Conservation (phyloP, 2,797 vertebrate genomes). For the Leptodactylus fallax region DNA sequence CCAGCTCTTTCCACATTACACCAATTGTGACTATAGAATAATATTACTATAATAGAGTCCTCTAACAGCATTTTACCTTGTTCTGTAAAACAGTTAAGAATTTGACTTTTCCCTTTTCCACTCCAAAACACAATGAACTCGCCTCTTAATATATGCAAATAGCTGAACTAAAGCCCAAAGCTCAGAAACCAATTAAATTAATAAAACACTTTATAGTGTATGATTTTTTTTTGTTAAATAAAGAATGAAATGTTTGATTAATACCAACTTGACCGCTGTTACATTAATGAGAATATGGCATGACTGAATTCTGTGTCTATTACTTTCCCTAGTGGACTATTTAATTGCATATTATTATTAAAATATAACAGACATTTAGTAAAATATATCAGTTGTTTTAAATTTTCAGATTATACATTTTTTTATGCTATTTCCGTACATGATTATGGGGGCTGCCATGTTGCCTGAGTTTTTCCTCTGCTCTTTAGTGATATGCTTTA, state of each 20-base stretch:
- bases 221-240: background rate
- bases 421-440: too few relatives aligned
- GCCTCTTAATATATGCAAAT: conserved; percentile 34
- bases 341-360: conserved; percentile 11
- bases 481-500: too few relatives aligned
- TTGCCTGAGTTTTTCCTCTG: too few relatives aligned
- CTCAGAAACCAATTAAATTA: conserved; percentile 43
- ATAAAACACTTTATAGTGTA: conserved; percentile 28
- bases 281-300: conserved; percentile 23
- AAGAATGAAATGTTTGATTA: conserved; percentile 32
- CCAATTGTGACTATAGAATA: background rate
- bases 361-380: background rate
- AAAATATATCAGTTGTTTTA: too few relatives aligned
- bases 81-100: background rate
- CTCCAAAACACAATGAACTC: background rate
- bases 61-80: background rate
- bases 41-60: background rate
- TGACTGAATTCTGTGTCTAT: conserved; percentile 9
- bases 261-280: conserved; percentile 29
- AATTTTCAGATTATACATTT: too few relatives aligned
- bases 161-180: conserved; percentile 25
- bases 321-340: background rate
- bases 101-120: conserved; percentile 17
- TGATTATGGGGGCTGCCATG: too few relatives aligned
- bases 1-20: background rate